Evolutionary conservation across 2,888 invertebrate species (phyloP).

Genomic region (Melieria picta): DNA sequence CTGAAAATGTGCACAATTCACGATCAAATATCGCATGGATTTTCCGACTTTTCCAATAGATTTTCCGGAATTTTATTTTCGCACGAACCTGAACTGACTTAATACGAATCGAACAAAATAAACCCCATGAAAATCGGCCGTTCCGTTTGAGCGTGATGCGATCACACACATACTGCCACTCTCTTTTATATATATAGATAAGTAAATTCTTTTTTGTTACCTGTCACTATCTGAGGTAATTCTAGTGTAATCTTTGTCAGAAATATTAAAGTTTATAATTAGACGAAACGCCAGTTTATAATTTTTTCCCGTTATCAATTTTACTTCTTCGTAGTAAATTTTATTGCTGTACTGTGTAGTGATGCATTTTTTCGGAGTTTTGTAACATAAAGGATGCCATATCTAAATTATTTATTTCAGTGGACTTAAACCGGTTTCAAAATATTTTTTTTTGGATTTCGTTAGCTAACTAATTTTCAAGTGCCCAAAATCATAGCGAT

Average conservation of each 20-base stretch:
- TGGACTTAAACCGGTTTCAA: constrained; percentile 29
- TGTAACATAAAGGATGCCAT: constrained; percentile 26
- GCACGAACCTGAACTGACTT: too few relatives aligned
- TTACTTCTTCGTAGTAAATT: constrained; percentile 17
- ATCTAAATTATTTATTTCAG: constrained; percentile 27
- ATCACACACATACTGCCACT: too few relatives aligned
- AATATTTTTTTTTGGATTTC: neutral
- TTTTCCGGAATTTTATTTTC: too few relatives aligned
- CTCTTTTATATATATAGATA: too few relatives aligned
- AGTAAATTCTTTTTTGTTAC: constrained; percentile 4
- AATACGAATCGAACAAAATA: too few relatives aligned
- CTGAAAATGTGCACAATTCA: too few relatives aligned
- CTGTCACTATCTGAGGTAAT: neutral
- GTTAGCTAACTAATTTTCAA: too few relatives aligned
- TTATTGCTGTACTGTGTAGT: constrained; percentile 6
- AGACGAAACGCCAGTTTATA: constrained; percentile 25
- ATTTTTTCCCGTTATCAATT: constrained; percentile 22
- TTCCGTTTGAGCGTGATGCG: too few relatives aligned
- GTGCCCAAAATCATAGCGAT: too few relatives aligned
- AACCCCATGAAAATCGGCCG: too few relatives aligned
- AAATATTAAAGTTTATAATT: neutral
- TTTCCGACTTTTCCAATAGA: too few relatives aligned
- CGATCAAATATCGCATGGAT: too few relatives aligned
- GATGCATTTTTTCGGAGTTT: constrained; percentile 30
- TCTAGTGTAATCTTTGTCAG: neutral